These are phyloP conservation scores for Palaemon carinicauda DNA, from an alignment of 1,140 invertebrate genomes.

Conservation along the genomic window DNA sequence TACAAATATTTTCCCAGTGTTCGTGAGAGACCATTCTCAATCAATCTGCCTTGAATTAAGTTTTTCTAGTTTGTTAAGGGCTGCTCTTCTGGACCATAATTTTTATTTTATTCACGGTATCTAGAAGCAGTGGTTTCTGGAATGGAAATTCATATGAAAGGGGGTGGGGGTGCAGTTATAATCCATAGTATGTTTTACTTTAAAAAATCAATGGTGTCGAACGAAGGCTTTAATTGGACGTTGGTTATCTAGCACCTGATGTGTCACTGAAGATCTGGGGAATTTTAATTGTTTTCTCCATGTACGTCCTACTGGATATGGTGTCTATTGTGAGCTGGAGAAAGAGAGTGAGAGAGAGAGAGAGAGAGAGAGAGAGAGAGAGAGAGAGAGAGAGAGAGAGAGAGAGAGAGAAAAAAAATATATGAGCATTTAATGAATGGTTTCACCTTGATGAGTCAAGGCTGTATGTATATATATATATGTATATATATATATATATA, in stretches of 20 bases:
- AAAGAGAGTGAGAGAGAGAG: background rate
- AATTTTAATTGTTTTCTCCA: constrained; percentile 57
- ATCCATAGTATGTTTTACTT: no score
- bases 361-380: background rate
- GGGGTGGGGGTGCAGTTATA: no score
- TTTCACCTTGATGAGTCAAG: background rate
- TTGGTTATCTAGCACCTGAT: constrained; percentile 54
- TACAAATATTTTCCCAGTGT: constrained; percentile 41
- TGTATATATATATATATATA: no score
- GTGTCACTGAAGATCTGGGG: constrained; percentile 49
- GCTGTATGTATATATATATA: no score
- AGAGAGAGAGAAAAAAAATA: no score
- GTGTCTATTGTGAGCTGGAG: constrained; percentile 3
- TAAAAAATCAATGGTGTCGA: background rate
- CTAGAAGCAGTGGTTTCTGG: no score
- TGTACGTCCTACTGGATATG: constrained; percentile 40
- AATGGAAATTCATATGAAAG: no score
- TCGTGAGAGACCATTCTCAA: constrained; percentile 22
- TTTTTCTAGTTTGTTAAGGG: background rate
- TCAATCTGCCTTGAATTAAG: constrained; percentile 3
- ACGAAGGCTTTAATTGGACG: constrained; percentile 44
- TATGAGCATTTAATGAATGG: background rate
- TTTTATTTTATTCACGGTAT: no score
- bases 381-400: background rate
- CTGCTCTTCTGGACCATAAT: no score